These are phyloP conservation scores for Rhinolophus sinicus DNA, from an alignment of 2,113 vertebrate genomes.

Conservation along the genomic window DNA sequence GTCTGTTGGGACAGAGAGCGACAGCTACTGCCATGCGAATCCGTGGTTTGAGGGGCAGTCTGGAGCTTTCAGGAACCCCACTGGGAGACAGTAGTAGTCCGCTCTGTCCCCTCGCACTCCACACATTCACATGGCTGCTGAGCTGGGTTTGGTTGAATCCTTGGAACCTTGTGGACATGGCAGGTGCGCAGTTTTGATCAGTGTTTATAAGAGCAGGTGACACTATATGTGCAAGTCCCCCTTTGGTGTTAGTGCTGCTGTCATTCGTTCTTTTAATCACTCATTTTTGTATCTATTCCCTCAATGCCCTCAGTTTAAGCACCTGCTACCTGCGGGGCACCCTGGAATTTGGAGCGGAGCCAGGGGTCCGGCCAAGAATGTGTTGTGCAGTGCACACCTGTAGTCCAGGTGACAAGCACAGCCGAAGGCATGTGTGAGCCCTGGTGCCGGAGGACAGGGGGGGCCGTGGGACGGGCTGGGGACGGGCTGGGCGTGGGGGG, in stretches of 20 bases:
- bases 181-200: not conserved
- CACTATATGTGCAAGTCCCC: accelerated
- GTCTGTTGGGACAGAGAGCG: not conserved
- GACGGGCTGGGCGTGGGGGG: not conserved
- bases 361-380: not conserved
- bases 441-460: accelerated
- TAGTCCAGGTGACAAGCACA: not conserved
- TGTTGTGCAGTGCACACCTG: not conserved
- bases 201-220: not conserved
- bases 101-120: not conserved
- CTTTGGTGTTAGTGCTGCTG: not conserved
- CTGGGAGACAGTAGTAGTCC: too few relatives aligned
- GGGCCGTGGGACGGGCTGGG: accelerated
- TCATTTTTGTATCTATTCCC: not conserved
- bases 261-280: not conserved
- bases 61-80: not conserved
- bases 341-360: not conserved
- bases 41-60: not conserved
- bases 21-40: not conserved
- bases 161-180: not conserved
- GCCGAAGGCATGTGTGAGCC: accelerated
- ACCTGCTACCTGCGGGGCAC: not conserved
- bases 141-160: not conserved
- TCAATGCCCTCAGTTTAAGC: not conserved
- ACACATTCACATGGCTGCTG: not conserved